phyloP scores from a whole-genome alignment of 2,888 invertebrate species.

The Heliconius hortense region DNA sequence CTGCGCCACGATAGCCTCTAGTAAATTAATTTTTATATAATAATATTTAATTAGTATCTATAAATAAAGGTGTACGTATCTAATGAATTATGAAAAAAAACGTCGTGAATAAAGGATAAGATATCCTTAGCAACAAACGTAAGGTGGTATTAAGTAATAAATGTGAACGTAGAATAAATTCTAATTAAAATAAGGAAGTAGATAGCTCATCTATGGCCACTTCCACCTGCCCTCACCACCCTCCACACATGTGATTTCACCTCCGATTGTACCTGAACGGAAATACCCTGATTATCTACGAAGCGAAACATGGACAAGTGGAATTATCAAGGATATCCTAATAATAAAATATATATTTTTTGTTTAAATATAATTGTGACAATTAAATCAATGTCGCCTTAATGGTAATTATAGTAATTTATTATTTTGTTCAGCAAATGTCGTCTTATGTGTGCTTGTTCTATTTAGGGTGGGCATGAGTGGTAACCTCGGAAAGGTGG shows the following conservation, averaged over 20 bases:
- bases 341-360: constrained; percentile 4
- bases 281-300: constrained; percentile 43
- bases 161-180: constrained; percentile 34
- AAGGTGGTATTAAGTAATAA: constrained; percentile 39
- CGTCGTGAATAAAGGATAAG: constrained; percentile 6
- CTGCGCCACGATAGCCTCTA: neutral
- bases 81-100: neutral
- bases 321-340: constrained; percentile 20
- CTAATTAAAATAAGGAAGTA: constrained; percentile 62
- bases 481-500: neutral
- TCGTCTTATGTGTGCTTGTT: neutral
- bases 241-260: constrained; percentile 58
- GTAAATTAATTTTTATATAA: neutral
- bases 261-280: constrained; percentile 58
- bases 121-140: constrained; percentile 39
- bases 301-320: constrained; percentile 32
- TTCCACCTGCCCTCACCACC: constrained; percentile 61
- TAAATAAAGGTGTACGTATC: neutral
- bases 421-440: neutral
- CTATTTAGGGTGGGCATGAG: neutral
- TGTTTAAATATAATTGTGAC: constrained; percentile 3
- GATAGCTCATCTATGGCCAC: constrained; percentile 52
- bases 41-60: neutral
- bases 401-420: constrained; percentile 2
- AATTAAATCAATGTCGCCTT: constrained; percentile 11